Percentiles rank a stretch among this genome's conserved stretches.
phyloP scores from a whole-genome alignment of 2,888 invertebrate genomes.

The Perdita meconis region DNA sequence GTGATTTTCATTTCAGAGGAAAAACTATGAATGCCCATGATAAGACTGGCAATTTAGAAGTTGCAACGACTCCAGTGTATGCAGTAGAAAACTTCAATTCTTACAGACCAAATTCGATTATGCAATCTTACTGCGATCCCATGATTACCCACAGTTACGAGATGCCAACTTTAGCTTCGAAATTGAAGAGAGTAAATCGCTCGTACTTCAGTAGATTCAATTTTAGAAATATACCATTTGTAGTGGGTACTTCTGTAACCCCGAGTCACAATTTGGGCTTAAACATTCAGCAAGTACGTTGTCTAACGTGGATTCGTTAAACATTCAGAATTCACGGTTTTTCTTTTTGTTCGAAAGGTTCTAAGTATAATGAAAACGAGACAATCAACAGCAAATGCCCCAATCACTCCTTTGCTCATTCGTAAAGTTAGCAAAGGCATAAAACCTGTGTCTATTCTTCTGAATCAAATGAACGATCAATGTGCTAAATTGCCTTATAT shows the following conservation, averaged over 20 bases:
- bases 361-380: slow-evolving; percentile 80
- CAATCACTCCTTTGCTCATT: slow-evolving; percentile 75
- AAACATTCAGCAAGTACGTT: slow-evolving; percentile 87
- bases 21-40: slow-evolving; percentile 2
- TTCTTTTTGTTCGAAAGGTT: slow-evolving; percentile 65
- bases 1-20: slow-evolving; percentile 13
- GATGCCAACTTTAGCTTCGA: slow-evolving; percentile 88
- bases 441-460: slow-evolving; percentile 72
- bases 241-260: slow-evolving; percentile 87
- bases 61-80: not conserved
- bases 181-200: slow-evolving; percentile 87
- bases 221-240: slow-evolving; percentile 87
- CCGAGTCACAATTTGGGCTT: slow-evolving; percentile 88
- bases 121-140: slow-evolving; percentile 62
- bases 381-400: slow-evolving; percentile 70
- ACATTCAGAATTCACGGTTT: not conserved
- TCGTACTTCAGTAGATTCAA: slow-evolving; percentile 85
- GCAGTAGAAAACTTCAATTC: slow-evolving; percentile 27
- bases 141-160: slow-evolving; percentile 84
- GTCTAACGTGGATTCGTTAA: not conserved
- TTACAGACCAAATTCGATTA: slow-evolving; percentile 17
- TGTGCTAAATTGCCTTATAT: slow-evolving; percentile 28
- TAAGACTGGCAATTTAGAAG: slow-evolving; percentile 22
- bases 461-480: slow-evolving; percentile 63
- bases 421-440: slow-evolving; percentile 77